A percentile compares a stretch with the other conserved stretches of the same genome.
Evolutionary conservation across 2,113 vertebrate species (phyloP).

Genomic region (Callocephalon fimbriatum): DNA sequence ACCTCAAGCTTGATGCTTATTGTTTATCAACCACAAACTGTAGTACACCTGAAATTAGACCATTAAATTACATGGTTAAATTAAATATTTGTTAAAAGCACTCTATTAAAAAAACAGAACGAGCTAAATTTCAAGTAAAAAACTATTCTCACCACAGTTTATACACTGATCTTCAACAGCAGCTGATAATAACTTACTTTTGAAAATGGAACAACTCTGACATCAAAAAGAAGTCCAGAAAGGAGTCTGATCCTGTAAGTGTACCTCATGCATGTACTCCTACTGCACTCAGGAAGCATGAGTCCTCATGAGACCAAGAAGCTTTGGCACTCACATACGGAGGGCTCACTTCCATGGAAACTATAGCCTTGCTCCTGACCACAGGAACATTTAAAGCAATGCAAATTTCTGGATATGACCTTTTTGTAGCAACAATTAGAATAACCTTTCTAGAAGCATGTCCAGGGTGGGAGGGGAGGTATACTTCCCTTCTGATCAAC

Average conservation of each 20-base stretch:
- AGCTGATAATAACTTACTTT: neutral
- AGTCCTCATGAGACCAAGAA: neutral
- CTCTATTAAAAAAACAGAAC: neutral
- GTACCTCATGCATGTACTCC: accelerated
- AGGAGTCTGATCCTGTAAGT: neutral
- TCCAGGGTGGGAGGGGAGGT: accelerated
- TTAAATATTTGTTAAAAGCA: neutral
- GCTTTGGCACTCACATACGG: neutral
- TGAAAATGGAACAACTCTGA: neutral
- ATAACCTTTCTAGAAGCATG: neutral
- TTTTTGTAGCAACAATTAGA: neutral
- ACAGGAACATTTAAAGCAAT: neutral
- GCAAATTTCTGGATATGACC: neutral
- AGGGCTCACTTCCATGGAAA: neutral
- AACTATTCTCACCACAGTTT: neutral
- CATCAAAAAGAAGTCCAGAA: neutral
- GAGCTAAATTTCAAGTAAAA: neutral
- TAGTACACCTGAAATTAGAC: neutral
- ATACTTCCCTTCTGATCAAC: neutral
- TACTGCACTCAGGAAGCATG: neutral
- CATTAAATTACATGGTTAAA: neutral
- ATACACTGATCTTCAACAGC: neutral
- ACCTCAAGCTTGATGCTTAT: neutral
- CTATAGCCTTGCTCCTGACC: neutral
- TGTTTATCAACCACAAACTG: neutral